Percentiles rank a stretch among this genome's conserved stretches.
Evolutionary conservation across 1,140 invertebrate genomes (phyloP).

Genomic region (Caerostris darwini): DNA sequence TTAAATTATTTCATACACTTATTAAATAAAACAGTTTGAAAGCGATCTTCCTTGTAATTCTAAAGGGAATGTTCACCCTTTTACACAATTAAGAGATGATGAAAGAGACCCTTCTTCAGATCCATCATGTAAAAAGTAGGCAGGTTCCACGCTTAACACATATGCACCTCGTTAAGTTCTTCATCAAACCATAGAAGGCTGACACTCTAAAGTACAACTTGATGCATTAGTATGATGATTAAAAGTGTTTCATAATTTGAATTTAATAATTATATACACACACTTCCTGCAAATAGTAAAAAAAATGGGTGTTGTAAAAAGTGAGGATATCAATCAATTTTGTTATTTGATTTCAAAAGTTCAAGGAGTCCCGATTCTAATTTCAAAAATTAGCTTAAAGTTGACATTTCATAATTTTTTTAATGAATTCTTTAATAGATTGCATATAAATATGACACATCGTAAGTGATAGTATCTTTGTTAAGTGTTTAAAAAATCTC

Average conservation of each 20-base stretch:
- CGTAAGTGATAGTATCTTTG: too few species aligned
- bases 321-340: neutral
- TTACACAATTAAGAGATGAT: neutral
- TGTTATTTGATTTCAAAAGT: neutral
- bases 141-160: neutral
- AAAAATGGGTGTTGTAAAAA: neutral
- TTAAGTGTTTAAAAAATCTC: too few species aligned
- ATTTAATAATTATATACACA: neutral
- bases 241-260: slow-evolving; percentile 27
- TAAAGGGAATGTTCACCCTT: neutral
- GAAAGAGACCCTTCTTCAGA: neutral
- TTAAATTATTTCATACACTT: neutral
- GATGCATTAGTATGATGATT: slow-evolving; percentile 6
- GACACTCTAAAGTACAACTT: slow-evolving; percentile 14
- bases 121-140: neutral
- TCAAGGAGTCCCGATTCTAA: neutral
- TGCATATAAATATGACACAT: neutral
- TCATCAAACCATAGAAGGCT: neutral
- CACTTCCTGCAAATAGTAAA: neutral
- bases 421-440: neutral
- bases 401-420: neutral
- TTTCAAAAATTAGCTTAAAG: neutral
- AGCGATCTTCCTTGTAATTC: neutral
- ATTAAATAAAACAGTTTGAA: neutral
- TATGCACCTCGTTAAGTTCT: neutral